phyloP scores from a whole-genome alignment of 2,113 vertebrate species.

The Microcebus ravelobensis region DNA sequence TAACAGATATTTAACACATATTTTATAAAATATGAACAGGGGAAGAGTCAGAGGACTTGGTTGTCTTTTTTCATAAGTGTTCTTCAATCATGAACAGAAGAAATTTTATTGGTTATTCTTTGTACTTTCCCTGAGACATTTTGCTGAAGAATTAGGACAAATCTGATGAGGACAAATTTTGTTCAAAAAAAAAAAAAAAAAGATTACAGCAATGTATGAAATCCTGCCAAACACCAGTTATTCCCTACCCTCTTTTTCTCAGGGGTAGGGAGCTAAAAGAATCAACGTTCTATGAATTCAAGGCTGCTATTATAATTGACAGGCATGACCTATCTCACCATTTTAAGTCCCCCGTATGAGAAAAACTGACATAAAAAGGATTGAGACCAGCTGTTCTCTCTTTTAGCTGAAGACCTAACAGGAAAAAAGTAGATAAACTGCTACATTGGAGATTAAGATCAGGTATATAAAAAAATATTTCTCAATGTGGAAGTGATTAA shows the following conservation, averaged over 20 bases:
- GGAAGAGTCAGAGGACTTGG: background rate
- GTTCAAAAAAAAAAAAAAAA: background rate
- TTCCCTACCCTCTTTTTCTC: background rate
- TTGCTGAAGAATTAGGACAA: constrained; percentile 40
- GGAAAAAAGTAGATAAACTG: constrained; percentile 56
- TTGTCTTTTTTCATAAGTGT: background rate
- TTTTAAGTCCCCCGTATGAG: background rate
- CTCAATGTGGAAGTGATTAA: background rate
- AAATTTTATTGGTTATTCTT: background rate
- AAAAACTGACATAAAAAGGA: constrained; percentile 49
- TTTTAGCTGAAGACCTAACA: constrained; percentile 1
- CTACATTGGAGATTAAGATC: constrained; percentile 40
- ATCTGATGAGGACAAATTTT: constrained; percentile 10
- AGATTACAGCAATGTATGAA: background rate
- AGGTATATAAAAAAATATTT: constrained; percentile 43
- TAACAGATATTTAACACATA: background rate
- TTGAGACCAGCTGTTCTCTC: constrained; percentile 16
- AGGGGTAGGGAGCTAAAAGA: background rate
- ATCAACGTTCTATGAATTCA: constrained; percentile 43
- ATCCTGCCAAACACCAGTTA: constrained; percentile 1
- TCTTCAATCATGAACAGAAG: background rate
- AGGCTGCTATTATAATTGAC: background rate
- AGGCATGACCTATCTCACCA: constrained; percentile 10
- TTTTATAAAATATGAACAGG: background rate
- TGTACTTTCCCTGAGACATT: background rate